Evolutionary conservation across 2,113 vertebrate genomes (phyloP), one percentile per base, ranked within the genome.

Genomic region (Hemiprocne comata): DNA sequence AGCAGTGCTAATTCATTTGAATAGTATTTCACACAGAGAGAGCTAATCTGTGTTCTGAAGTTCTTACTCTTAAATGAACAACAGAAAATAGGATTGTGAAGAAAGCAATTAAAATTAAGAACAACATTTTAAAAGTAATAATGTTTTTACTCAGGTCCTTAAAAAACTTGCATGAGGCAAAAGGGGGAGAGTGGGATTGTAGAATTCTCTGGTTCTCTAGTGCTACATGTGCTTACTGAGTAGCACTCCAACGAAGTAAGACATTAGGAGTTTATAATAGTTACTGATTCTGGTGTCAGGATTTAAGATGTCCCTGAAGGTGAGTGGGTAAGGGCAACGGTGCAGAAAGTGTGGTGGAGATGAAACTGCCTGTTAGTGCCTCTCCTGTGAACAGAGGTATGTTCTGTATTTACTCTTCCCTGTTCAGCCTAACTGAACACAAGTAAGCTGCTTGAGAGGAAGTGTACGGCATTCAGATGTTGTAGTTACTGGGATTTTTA

Each of bases 351-450:
- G 33, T 75, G 31, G 6, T 3, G 15, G 57, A 58, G 29, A 17
- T 46, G 50, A 73, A 31, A 8, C 26, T 44, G 38, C 67, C 48
- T 11, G 9, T 40, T 48, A 20, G 28, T 57, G 24, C 61, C 1
- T 0, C 33, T 69, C 4, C 33, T 19, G 19, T 26, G 17, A 55
- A 10, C 13, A 55, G 38, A 15, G 21, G 2, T 5, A 7, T 0
- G 9, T 79, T 93, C 65, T 55, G 11, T 16, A 11, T 44, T 69
- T 78, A n/a, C 55, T 11, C 44, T 74, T 26, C 55, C 33, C 48
- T 34, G 7, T 7, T 36, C 10, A 19, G 40, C 33, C 1, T 14
- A 57, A 26, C 34, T 18, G 29, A 58, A 34, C 0, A 0, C 2
- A 1, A 69, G 14, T 15, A 20, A 36, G n/a, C 8, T 60, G 64